phyloP scores from a whole-genome alignment of 2,888 invertebrate genomes.

The Orgyia antiqua region DNA sequence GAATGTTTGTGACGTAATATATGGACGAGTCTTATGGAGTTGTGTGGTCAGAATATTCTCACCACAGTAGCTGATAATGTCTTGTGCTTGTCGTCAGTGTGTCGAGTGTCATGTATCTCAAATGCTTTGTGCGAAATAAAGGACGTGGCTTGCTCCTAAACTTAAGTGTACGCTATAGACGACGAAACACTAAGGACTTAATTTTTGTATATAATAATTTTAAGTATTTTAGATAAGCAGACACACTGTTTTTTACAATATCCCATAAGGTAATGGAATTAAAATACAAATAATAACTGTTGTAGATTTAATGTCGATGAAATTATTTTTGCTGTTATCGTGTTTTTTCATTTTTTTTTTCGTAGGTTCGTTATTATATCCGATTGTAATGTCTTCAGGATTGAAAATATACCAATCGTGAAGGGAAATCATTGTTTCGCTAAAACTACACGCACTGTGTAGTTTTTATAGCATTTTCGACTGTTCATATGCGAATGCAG shows the following conservation, averaged over 20 bases:
- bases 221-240: conserved; percentile 67
- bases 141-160: conserved; percentile 50
- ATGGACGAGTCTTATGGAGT: no score
- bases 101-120: conserved; percentile 35
- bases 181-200: conserved; percentile 70
- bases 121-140: conserved; percentile 39
- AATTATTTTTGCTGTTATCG: conserved; percentile 65
- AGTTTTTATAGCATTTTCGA: no score
- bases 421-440: no score
- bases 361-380: conserved; percentile 48
- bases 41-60: no score
- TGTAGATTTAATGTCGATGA: conserved; percentile 61
- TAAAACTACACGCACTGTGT: no score
- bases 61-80: conserved; percentile 12
- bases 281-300: conserved; percentile 66
- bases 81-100: conserved; percentile 30
- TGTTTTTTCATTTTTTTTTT: conserved; percentile 49
- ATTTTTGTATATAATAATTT: conserved; percentile 69
- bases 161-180: conserved; percentile 60
- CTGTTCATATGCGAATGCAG: no score
- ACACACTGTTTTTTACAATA: conserved; percentile 77
- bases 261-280: conserved; percentile 64
- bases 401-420: conserved; percentile 23
- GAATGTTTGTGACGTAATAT: no score
- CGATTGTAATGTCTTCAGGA: no score